A percentile compares a stretch with the other conserved stretches of the same genome.
Evolutionary conservation across 2,888 invertebrate species (phyloP).

Genomic region (Orthosia cruda): DNA sequence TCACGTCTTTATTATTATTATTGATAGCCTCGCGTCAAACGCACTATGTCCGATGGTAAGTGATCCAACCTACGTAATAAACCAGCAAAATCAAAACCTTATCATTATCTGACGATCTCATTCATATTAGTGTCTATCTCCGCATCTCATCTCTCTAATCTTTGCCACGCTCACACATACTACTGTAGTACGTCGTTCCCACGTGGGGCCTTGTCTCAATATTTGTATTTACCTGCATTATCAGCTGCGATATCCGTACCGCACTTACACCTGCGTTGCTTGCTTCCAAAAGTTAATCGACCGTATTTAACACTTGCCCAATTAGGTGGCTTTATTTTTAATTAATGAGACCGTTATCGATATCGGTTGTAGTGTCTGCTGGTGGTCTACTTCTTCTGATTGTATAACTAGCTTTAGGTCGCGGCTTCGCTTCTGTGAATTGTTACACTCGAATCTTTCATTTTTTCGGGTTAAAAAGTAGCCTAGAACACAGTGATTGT

Average conservation of each 20-base stretch:
- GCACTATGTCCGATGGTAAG: too few species aligned
- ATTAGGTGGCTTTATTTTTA: slow-evolving; percentile 29
- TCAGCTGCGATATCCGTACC: slow-evolving; percentile 71
- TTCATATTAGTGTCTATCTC: slow-evolving; percentile 36
- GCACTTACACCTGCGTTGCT: slow-evolving; percentile 38
- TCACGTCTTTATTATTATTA: too few species aligned
- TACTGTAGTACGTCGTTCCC: slow-evolving; percentile 67
- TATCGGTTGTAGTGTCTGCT: background rate
- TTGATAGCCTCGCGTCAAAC: too few species aligned
- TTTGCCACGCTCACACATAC: slow-evolving; percentile 36
- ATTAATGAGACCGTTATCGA: background rate
- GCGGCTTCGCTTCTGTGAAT: background rate
- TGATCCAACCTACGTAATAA: too few species aligned
- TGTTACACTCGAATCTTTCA: background rate
- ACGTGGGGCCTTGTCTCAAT: slow-evolving; percentile 72
- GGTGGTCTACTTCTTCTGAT: background rate
- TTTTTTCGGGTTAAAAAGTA: background rate
- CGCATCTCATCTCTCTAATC: slow-evolving; percentile 41
- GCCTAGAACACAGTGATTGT: background rate
- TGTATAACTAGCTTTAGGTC: background rate
- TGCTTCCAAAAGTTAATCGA: slow-evolving; percentile 40
- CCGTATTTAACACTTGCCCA: slow-evolving; percentile 34
- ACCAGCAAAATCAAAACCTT: background rate
- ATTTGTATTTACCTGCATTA: slow-evolving; percentile 76
- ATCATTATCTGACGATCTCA: background rate